phyloP scores from a whole-genome alignment of 2,113 vertebrate species.

The Grus americana region DNA sequence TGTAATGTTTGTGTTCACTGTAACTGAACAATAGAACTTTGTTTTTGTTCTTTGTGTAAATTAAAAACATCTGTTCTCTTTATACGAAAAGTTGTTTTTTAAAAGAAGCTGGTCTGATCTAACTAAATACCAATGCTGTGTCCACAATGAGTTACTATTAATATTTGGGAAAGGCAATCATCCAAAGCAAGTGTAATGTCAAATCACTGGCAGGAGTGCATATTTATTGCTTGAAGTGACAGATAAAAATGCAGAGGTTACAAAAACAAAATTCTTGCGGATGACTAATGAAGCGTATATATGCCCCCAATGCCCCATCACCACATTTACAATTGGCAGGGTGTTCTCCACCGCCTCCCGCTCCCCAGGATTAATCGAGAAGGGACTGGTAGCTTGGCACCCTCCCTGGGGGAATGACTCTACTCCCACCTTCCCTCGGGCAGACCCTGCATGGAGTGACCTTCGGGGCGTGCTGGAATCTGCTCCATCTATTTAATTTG shows the following conservation, averaged over 20 bases:
- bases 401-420: background rate
- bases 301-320: conserved; percentile 59
- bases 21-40: conserved; percentile 63
- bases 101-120: conserved; percentile 72
- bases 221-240: conserved; percentile 75
- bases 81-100: conserved; percentile 63
- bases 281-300: conserved; percentile 65
- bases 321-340: conserved; percentile 34
- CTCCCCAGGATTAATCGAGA: conserved; percentile 24
- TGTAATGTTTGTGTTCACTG: conserved; percentile 58
- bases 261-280: conserved; percentile 72
- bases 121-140: conserved; percentile 73
- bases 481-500: conserved; percentile 10
- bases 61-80: conserved; percentile 68
- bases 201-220: conserved; percentile 71
- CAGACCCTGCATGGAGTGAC: background rate
- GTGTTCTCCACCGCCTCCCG: conserved; percentile 1
- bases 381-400: conserved; percentile 45
- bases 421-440: background rate
- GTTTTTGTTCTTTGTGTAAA: conserved; percentile 67
- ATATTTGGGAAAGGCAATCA: conserved; percentile 74
- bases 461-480: background rate
- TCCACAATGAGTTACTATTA: conserved; percentile 79
- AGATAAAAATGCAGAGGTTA: conserved; percentile 78
- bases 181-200: conserved; percentile 76